A percentile compares a stretch with the other conserved stretches of the same genome.
Evolutionary conservation across 2,797 vertebrate species (phyloP).

Genomic region (Xenopus petersii): DNA sequence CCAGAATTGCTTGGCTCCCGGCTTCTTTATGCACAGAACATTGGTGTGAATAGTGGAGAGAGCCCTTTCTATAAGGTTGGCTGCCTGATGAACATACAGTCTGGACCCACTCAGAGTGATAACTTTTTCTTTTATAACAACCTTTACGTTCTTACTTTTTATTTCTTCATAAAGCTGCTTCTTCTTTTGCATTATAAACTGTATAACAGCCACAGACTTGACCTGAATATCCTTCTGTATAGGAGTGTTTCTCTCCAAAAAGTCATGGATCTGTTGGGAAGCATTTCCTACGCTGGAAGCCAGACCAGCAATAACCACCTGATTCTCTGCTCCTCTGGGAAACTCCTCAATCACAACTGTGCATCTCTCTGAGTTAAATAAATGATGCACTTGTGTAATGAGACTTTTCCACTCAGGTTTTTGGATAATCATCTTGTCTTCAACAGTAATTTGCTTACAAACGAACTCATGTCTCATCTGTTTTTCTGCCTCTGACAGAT

Average conservation of each 20-base stretch:
- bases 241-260: constrained; percentile 61
- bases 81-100: constrained; percentile 58
- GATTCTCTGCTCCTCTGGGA: constrained; percentile 22
- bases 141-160: constrained; percentile 59
- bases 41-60: constrained; percentile 53
- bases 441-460: constrained; percentile 56
- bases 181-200: constrained; percentile 69
- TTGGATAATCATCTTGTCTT: constrained; percentile 61
- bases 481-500: constrained; percentile 67
- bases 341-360: constrained; percentile 54
- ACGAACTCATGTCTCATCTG: constrained; percentile 59
- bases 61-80: constrained; percentile 50
- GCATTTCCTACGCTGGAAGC: constrained; percentile 60
- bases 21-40: constrained; percentile 65
- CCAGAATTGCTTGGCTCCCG: constrained; percentile 76
- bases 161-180: constrained; percentile 44
- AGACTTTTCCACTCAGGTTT: constrained; percentile 65
- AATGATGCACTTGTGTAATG: constrained; percentile 47
- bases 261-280: constrained; percentile 57
- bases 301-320: constrained; percentile 65
- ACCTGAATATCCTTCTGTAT: constrained; percentile 59
- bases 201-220: constrained; percentile 54
- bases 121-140: constrained; percentile 55
- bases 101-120: constrained; percentile 71
- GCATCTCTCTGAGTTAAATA: constrained; percentile 54